Evolutionary conservation across 1,140 invertebrate species (phyloP).

Genomic region (Proales similis): DNA sequence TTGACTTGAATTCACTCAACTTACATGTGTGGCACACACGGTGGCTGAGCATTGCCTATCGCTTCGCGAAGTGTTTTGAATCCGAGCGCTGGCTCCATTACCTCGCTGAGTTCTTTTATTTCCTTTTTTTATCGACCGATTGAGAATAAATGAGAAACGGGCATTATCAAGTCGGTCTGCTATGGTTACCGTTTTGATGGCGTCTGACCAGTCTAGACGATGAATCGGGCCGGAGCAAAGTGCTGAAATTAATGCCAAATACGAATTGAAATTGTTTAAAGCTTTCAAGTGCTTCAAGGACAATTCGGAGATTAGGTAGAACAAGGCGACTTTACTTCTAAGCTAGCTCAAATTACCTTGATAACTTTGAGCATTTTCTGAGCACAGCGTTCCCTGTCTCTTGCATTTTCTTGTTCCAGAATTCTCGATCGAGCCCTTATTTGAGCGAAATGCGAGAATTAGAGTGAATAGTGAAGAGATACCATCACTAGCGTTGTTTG

Average conservation of each 20-base stretch:
- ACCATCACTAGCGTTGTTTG: background rate
- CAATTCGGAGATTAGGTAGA: background rate
- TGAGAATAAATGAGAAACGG: constrained; percentile 13
- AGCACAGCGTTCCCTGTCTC: constrained; percentile 89
- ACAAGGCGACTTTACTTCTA: background rate
- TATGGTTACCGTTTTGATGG: constrained; percentile 66
- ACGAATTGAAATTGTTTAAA: constrained; percentile 97
- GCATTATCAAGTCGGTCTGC: background rate
- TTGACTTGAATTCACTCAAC: constrained; percentile 44
- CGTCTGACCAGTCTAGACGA: constrained; percentile 82
- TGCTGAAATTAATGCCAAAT: constrained; percentile 87
- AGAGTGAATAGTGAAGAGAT: background rate
- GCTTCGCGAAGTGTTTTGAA: constrained; percentile 89
- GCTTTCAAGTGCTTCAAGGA: constrained; percentile 64
- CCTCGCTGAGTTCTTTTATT: constrained; percentile 80
- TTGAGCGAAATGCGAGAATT: constrained; percentile 39
- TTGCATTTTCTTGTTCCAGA: constrained; percentile 71
- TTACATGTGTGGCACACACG: constrained; percentile 97
- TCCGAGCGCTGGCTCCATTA: constrained; percentile 90
- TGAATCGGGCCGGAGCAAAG: constrained; percentile 90
- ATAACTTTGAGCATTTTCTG: constrained; percentile 97
- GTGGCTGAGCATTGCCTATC: constrained; percentile 82
- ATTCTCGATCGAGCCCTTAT: constrained; percentile 68
- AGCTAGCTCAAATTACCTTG: constrained; percentile 59
- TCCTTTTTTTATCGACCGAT: constrained; percentile 52